phyloP scores from a whole-genome alignment of 1,140 invertebrate genomes.

The Pseudomyrmex cubaensis region DNA sequence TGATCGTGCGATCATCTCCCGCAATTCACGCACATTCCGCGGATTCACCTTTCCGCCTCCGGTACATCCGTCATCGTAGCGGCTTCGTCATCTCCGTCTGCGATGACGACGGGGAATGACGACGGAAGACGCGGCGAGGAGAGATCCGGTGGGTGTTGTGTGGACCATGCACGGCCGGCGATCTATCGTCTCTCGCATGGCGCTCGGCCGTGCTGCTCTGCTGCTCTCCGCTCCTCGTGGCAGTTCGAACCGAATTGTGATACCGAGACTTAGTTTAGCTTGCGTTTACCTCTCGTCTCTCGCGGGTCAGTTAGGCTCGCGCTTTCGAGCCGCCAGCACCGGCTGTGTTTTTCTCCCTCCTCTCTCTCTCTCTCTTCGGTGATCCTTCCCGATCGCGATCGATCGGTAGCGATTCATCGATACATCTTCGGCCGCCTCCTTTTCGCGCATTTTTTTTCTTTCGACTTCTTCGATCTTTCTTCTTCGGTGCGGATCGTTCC shows the following conservation, averaged over 20 bases:
- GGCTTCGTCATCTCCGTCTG: conserved; percentile 32
- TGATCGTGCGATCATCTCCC: background rate
- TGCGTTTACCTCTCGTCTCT: conserved; percentile 79
- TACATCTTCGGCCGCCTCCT: background rate
- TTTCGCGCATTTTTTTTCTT: conserved; percentile 13
- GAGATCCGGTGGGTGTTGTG: conserved; percentile 56
- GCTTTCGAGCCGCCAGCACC: conserved; percentile 82
- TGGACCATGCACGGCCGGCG: conserved; percentile 12
- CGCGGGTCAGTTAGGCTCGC: conserved; percentile 81
- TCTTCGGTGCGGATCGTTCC: background rate
- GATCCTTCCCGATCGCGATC: conserved; percentile 19
- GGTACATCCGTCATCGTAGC: background rate
- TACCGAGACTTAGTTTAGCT: conserved; percentile 79
- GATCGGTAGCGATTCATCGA: background rate
- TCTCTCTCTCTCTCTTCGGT: conserved; percentile 26
- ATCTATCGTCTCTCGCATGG: conserved; percentile 41
- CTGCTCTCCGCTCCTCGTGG: conserved; percentile 54
- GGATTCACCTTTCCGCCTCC: conserved; percentile 8
- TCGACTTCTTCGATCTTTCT: background rate
- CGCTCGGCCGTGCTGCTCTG: conserved; percentile 43
- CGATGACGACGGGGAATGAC: conserved; percentile 38
- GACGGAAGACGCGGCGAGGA: conserved; percentile 48
- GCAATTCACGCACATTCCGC: background rate
- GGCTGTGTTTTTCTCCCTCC: conserved; percentile 41
- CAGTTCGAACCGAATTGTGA: conserved; percentile 80